Evolutionary conservation across 2,888 invertebrate species (phyloP).

Genomic region (Nomada fabriciana): DNA sequence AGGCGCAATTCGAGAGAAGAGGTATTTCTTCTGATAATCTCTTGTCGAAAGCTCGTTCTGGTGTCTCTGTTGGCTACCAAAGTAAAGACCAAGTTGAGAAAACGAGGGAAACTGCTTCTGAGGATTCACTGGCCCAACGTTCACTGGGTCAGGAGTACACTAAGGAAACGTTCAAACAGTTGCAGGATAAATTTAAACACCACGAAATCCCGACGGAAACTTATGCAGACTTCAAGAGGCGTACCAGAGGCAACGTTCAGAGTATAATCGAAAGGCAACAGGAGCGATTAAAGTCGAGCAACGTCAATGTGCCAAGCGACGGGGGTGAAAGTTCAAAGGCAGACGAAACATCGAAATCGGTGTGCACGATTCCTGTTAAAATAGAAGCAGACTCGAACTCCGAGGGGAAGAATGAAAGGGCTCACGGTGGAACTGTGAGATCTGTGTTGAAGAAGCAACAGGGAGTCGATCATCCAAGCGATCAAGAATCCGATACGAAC

Average conservation of each 20-base stretch:
- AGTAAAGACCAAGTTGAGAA: conserved; percentile 37
- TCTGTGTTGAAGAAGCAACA: conserved; percentile 80
- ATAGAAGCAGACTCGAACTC: conserved; percentile 13
- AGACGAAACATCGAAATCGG: neutral
- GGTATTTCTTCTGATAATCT: conserved; percentile 80
- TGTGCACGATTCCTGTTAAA: conserved; percentile 2
- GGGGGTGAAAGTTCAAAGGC: neutral
- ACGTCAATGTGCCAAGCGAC: too few relatives aligned
- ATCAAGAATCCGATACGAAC: conserved; percentile 73
- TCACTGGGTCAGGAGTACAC: conserved; percentile 52
- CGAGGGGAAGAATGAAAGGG: conserved; percentile 18
- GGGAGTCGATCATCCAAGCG: conserved; percentile 76
- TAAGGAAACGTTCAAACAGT: conserved; percentile 76
- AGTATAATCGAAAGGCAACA: conserved; percentile 46
- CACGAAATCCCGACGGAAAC: conserved; percentile 79
- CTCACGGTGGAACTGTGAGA: conserved; percentile 64
- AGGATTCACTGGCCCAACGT: conserved; percentile 56
- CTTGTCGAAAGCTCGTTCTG: conserved; percentile 61
- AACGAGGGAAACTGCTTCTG: conserved; percentile 58
- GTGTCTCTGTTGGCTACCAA: conserved; percentile 28
- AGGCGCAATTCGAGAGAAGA: conserved; percentile 74
- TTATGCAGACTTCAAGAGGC: conserved; percentile 80
- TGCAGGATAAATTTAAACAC: conserved; percentile 78
- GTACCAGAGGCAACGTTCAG: conserved; percentile 71
- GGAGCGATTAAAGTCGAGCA: conserved; percentile 36